phyloP scores from a whole-genome alignment of 2,888 invertebrate genomes.

The Silvanus unidentatus region DNA sequence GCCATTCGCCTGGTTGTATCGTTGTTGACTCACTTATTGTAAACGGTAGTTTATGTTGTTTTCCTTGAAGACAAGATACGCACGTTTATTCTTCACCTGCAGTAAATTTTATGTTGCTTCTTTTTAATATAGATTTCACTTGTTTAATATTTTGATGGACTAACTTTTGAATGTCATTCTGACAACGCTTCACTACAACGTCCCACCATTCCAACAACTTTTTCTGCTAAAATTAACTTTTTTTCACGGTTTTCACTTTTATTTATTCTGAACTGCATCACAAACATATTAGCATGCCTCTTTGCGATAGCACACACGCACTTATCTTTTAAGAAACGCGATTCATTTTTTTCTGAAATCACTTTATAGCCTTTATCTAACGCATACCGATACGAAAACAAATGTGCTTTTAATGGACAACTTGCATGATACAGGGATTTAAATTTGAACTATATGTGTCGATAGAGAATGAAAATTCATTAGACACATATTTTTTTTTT shows the following conservation, averaged over 20 bases:
- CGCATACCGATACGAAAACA: conserved; percentile 35
- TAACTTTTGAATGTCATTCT: conserved; percentile 12
- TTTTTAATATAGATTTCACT: conserved; percentile 10
- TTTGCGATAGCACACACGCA: conserved; percentile 16
- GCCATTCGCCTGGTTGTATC: not conserved
- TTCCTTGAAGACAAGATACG: not conserved
- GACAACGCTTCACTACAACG: not conserved
- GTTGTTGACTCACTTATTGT: not conserved
- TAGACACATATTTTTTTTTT: too few relatives aligned
- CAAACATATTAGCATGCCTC: conserved; percentile 21
- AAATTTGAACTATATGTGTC: too few relatives aligned
- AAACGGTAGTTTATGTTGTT: conserved; percentile 1
- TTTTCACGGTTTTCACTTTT: too few relatives aligned
- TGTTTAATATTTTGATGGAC: conserved; percentile 11
- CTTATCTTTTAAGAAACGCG: conserved; percentile 18
- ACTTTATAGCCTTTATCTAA: conserved; percentile 24
- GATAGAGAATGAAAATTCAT: too few relatives aligned
- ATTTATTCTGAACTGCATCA: conserved; percentile 20
- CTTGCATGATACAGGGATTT: too few relatives aligned
- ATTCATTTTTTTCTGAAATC: conserved; percentile 23
- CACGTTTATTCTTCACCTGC: conserved; percentile 6
- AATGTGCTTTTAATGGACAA: conserved; percentile 32
- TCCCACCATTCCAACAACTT: not conserved
- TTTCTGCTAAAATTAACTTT: too few relatives aligned
- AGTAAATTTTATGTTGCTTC: too few relatives aligned